Evolutionary conservation across 2,797 vertebrate genomes (phyloP), one percentile per base, ranked within the genome.

Genomic region (Onychomys torridus): DNA sequence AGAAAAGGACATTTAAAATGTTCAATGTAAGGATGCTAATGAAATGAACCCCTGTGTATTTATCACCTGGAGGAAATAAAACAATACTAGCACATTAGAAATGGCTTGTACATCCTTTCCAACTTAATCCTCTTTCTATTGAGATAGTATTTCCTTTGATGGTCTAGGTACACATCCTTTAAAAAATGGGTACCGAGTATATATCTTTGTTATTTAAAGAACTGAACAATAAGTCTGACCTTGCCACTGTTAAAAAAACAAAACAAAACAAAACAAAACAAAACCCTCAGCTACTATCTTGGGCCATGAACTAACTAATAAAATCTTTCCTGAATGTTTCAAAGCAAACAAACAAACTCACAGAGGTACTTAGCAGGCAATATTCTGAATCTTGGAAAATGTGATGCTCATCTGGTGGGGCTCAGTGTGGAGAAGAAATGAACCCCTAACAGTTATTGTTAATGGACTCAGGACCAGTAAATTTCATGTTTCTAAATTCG

Each of bases 1-100:
- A 85, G 52, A 95, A 29, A 84, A 88, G 10, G 9, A 37, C 34
- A 82, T 32, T 94, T 89, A 67, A 82, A 92, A 90, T 55, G 63
- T 49, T 29, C 25, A 49, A 21, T 34, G 86, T 69, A 91, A 65
- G 12, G 25, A 81, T 63, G 83, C 37, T 19, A 78, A 37, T 11
- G 65, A 73, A 77, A 87, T 11, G 14, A 91, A 79, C 2, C 7
- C 4, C 61, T 52, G 13, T 37, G 55, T 14, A 11, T 46, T 46
- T 27, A 71, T 27, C 5, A 43, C 90, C 16, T 52, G n/a, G 87
- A 94, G 93, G 57, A 94, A 93, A 71, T 90, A 37, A 92, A 75
- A 77, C 57, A 40, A 7, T 40, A 49, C 25, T 61, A 27, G 19
- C n/a, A 16, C 25, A 87, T 90, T 40, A 79, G 19, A 75, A 92